Conservation (phyloP, 2,797 vertebrate species). For the Moxostoma hubbsi region DNA sequence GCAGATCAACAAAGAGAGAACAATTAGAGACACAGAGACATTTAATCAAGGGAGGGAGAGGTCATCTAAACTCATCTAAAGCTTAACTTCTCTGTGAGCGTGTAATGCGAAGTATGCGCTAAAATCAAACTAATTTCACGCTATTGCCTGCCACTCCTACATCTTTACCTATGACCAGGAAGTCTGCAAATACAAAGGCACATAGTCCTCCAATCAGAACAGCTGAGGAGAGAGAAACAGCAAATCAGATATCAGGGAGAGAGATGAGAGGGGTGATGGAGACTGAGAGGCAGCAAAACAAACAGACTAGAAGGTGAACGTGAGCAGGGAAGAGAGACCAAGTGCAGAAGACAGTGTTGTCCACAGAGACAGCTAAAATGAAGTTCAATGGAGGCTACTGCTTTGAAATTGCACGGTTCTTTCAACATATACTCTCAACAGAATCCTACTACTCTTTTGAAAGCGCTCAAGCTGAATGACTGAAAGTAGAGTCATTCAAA, state of each 20-base stretch:
- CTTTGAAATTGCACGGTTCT: not conserved
- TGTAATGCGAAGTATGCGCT: not conserved
- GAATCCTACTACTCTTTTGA: not conserved
- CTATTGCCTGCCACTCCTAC: slow-evolving; percentile 34
- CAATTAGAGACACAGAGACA: slow-evolving; percentile 22
- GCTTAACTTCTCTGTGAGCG: not conserved
- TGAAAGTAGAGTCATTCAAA: too few species aligned
- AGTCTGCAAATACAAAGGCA: slow-evolving; percentile 82
- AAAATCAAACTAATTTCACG: slow-evolving; percentile 28
- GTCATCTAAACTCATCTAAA: slow-evolving; percentile 23
- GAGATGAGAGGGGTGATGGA: slow-evolving; percentile 7
- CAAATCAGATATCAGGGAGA: slow-evolving; percentile 63
- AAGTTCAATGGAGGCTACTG: slow-evolving; percentile 60
- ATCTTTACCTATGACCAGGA: slow-evolving; percentile 82
- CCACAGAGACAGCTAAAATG: slow-evolving; percentile 37
- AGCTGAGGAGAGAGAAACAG: slow-evolving; percentile 81
- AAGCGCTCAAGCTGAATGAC: too few species aligned
- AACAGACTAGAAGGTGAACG: slow-evolving; percentile 34
- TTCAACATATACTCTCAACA: not conserved
- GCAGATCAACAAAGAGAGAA: not conserved
- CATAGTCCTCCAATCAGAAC: slow-evolving; percentile 81
- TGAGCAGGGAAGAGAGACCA: slow-evolving; percentile 22
- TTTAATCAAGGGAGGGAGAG: slow-evolving; percentile 19
- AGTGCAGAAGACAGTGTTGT: slow-evolving; percentile 33
- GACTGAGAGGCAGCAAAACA: slow-evolving; percentile 15